Conservation (phyloP, 2,113 vertebrate genomes). For the Plecotus auritus region DNA sequence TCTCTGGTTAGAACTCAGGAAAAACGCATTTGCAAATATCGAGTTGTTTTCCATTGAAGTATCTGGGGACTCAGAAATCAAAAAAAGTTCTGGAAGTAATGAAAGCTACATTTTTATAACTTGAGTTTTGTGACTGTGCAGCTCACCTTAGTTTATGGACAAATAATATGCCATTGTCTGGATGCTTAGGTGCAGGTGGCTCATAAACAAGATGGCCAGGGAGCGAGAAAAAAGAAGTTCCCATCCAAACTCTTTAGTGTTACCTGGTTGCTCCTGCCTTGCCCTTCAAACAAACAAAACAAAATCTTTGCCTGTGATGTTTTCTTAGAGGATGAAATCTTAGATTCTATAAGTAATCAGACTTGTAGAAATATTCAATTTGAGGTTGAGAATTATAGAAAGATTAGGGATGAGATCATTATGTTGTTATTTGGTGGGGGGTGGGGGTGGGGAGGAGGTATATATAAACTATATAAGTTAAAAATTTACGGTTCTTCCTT, state of each 20-base stretch:
- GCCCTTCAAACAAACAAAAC: neutral
- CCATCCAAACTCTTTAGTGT: neutral
- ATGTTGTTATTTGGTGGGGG: neutral
- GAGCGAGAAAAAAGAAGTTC: neutral
- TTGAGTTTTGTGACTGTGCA: neutral
- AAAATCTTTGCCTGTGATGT: neutral
- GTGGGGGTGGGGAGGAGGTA: neutral
- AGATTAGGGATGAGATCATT: neutral
- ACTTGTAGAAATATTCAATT: neutral
- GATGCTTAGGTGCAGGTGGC: too few relatives aligned
- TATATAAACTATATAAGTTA: neutral
- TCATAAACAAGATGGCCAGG: neutral
- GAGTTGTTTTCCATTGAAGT: neutral
- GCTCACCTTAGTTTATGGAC: neutral
- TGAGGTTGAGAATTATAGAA: neutral
- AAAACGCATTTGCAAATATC: neutral
- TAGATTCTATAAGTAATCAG: neutral
- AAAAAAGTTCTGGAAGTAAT: neutral
- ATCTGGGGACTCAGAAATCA: neutral
- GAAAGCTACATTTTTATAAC: slow-evolving; percentile 4
- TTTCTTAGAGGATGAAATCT: neutral
- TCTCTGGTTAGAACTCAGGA: neutral
- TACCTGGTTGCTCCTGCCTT: neutral
- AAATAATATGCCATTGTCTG: neutral
- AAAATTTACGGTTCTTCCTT: slow-evolving; percentile 36